Conservation (phyloP, 1,140 invertebrate genomes). For the Drosophila pectinifera region DNA sequence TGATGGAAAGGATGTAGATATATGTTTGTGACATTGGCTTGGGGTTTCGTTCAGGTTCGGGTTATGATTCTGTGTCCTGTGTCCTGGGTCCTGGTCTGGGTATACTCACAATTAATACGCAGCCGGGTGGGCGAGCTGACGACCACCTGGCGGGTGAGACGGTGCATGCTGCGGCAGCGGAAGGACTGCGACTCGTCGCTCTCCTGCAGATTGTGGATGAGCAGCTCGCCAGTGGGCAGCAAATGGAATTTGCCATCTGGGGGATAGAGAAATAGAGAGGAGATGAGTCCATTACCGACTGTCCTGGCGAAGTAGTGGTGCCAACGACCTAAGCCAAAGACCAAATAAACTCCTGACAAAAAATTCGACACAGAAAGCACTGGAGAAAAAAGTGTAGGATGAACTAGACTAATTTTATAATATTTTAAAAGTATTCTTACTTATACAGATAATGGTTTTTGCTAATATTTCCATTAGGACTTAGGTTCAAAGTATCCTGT, state of each 20-base stretch:
- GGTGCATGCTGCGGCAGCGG: conserved; percentile 92
- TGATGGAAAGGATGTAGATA: conserved; percentile 46
- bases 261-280: conserved; percentile 47
- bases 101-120: conserved; percentile 89
- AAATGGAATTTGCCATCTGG: conserved; percentile 92
- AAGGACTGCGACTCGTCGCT: conserved; percentile 91
- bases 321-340: conserved; percentile 1
- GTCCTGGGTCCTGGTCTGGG: conserved; percentile 6
- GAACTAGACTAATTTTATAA: no score
- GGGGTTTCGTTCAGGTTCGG: conserved; percentile 14
- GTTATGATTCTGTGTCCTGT: conserved; percentile 5
- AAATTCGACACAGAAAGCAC: conserved; percentile 6
- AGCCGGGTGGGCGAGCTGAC: conserved; percentile 90
- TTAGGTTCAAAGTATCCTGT: no score
- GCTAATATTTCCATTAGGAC: no score
- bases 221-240: conserved; percentile 91
- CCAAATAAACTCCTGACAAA: conserved; percentile 1
- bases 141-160: conserved; percentile 90
- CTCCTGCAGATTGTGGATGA: conserved; percentile 91
- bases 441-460: no score
- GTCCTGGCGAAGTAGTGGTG: background rate
- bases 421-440: no score
- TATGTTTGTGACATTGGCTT: conserved; percentile 57
- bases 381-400: background rate
- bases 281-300: conserved; percentile 1